These are phyloP conservation scores for Latrodectus hesperus DNA, from an alignment of 2,888 invertebrate genomes.

Conservation along the genomic window DNA sequence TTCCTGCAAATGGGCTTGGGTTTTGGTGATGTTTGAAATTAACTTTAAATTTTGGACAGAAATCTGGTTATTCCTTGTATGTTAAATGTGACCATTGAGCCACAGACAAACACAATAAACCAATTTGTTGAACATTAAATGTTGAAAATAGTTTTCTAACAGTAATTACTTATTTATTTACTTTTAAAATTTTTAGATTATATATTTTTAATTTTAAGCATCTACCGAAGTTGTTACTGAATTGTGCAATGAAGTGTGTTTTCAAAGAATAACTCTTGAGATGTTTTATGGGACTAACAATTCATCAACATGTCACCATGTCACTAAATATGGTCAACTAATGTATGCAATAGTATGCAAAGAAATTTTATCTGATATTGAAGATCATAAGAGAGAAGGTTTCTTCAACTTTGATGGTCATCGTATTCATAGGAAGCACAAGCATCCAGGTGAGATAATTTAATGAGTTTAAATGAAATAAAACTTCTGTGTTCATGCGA, in stretches of 20 bases:
- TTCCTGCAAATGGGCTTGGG: no score
- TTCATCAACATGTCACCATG: constrained; percentile 51
- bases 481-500: no score
- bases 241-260: constrained; percentile 70
- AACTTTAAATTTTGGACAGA: no score
- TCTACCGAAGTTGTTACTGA: constrained; percentile 2
- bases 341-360: constrained; percentile 71
- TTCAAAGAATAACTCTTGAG: constrained; percentile 65
- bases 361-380: constrained; percentile 69
- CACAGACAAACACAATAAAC: no score
- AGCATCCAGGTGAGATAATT: constrained; percentile 58
- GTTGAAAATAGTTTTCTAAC: no score
- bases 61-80: no score
- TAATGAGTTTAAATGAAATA: no score
- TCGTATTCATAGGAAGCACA: constrained; percentile 60
- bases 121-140: no score
- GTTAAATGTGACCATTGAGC: no score
- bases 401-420: constrained; percentile 70
- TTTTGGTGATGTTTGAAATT: no score
- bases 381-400: constrained; percentile 67
- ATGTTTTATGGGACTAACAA: constrained; percentile 61
- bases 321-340: constrained; percentile 68
- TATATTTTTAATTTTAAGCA: not conserved
- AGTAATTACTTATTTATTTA: no score
- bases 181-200: no score